phyloP scores from a whole-genome alignment of 2,113 vertebrate species.

The Emydocephalus ijimae region DNA sequence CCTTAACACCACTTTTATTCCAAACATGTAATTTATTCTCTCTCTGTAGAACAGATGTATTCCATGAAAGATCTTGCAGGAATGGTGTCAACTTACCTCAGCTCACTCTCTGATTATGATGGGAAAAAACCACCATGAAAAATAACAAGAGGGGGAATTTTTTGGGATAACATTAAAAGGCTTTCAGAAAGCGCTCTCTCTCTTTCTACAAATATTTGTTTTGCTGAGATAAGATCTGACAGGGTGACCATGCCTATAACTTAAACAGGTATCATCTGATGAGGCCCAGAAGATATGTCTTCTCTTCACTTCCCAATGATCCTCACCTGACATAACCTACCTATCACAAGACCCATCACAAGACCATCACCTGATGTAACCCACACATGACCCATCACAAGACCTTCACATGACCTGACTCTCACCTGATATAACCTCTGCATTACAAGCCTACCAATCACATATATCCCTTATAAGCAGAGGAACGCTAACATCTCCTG shows the following conservation, averaged over 20 bases:
- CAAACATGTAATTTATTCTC: conserved; percentile 61
- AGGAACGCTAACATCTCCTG: not conserved
- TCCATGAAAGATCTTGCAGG: conserved; percentile 59
- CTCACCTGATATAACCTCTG: not conserved
- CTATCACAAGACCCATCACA: not conserved
- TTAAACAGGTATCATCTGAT: not conserved
- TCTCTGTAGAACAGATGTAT: conserved; percentile 60
- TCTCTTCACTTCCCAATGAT: not conserved
- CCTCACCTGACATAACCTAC: not conserved
- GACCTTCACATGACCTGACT: too few species aligned
- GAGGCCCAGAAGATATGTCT: not conserved
- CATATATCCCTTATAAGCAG: not conserved
- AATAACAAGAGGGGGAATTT: conserved; percentile 17
- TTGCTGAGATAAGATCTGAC: not conserved
- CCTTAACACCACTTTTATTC: conserved; percentile 55
- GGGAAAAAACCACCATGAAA: conserved; percentile 40
- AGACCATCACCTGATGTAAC: not conserved
- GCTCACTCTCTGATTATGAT: conserved; percentile 41
- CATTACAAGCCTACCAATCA: not conserved
- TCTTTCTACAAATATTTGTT: conserved; percentile 17
- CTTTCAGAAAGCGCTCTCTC: conserved; percentile 22
- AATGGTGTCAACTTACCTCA: conserved; percentile 45
- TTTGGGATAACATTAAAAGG: conserved; percentile 46
- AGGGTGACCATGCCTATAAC: not conserved
- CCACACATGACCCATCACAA: not conserved